A percentile compares a stretch with the other conserved stretches of the same genome.
Conservation (phyloP, 2,888 invertebrate species). For the Hypena proboscidalis region DNA sequence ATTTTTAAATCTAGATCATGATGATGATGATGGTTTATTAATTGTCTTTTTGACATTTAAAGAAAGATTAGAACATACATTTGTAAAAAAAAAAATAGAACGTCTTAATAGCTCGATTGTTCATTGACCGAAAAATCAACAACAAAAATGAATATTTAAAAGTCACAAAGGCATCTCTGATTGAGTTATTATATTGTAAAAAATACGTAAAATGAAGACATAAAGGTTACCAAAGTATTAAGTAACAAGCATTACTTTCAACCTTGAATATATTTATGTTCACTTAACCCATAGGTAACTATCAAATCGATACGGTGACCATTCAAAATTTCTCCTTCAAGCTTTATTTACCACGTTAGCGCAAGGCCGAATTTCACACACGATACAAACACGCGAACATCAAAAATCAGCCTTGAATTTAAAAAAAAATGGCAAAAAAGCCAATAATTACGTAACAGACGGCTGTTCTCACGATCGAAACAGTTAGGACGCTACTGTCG, state of each 20-base stretch:
- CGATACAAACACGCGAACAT: constrained; percentile 55
- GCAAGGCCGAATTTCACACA: constrained; percentile 69
- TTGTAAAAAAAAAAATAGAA: neutral
- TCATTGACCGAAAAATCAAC: neutral
- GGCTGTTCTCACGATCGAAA: constrained; percentile 74
- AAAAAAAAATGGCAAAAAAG: constrained; percentile 45
- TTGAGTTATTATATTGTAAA: constrained; percentile 3
- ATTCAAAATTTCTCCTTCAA: constrained; percentile 65
- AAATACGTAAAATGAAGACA: constrained; percentile 6
- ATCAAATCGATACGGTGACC: constrained; percentile 45
- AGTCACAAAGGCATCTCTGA: neutral
- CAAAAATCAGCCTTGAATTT: constrained; percentile 56
- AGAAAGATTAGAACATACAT: no score
- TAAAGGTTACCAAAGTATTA: constrained; percentile 25
- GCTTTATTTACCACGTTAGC: constrained; percentile 70
- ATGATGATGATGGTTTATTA: no score
- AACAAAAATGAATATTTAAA: neutral
- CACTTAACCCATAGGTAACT: constrained; percentile 38
- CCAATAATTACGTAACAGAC: constrained; percentile 70
- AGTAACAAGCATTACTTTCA: constrained; percentile 26
- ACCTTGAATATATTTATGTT: constrained; percentile 41
- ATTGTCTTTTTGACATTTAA: no score
- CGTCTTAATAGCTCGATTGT: neutral
- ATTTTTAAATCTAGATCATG: no score
- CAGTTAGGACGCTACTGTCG: constrained; percentile 72